Conservation (phyloP, 2,113 vertebrate species). For the Periophthalmus modestus region DNA sequence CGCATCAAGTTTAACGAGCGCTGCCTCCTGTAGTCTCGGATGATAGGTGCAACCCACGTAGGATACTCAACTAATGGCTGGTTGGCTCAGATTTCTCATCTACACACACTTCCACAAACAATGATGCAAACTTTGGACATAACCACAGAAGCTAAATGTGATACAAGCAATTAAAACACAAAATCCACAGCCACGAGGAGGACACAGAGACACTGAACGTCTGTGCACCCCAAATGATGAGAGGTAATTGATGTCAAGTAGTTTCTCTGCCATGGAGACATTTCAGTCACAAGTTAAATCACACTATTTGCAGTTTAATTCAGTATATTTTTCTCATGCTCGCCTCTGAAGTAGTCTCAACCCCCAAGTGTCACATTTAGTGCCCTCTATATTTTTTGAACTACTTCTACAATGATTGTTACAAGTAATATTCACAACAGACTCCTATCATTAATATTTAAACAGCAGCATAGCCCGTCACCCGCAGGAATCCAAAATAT, state of each 20-base stretch:
- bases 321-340: background rate
- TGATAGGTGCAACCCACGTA: constrained; percentile 31
- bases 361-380: constrained; percentile 12
- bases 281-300: constrained; percentile 31
- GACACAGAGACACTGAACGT: constrained; percentile 35
- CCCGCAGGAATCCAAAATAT: background rate
- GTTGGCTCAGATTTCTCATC: constrained; percentile 42
- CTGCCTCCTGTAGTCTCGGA: constrained; percentile 27
- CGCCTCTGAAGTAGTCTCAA: constrained; percentile 10
- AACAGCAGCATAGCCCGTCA: background rate
- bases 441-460: background rate
- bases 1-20: constrained; percentile 62
- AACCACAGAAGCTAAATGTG: constrained; percentile 44
- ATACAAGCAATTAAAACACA: constrained; percentile 48
- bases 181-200: constrained; percentile 31
- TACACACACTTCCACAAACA: constrained; percentile 46
- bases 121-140: constrained; percentile 72
- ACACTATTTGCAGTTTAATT: constrained; percentile 23
- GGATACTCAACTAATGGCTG: constrained; percentile 35
- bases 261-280: constrained; percentile 35
- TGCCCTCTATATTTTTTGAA: background rate
- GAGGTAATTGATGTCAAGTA: constrained; percentile 66
- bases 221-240: constrained; percentile 33
- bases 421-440: background rate
- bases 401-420: background rate